Conservation (phyloP, 2,888 invertebrate species). For the Autographa gamma region DNA sequence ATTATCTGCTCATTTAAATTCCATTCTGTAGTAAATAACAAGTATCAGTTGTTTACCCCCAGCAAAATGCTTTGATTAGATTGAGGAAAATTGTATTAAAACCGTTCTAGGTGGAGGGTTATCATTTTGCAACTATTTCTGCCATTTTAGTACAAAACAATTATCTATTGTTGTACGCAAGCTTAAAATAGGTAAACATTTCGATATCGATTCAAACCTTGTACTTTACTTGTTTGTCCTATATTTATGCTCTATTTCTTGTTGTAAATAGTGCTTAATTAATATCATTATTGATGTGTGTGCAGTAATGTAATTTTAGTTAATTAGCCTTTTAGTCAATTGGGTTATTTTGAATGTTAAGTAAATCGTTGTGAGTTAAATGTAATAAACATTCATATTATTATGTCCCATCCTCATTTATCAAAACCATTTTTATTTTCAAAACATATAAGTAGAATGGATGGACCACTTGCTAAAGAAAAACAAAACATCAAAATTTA, state of each 20-base stretch:
- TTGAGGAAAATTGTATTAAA: slow-evolving; percentile 49
- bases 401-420: too few relatives aligned
- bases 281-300: not conserved
- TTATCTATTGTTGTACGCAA: slow-evolving; percentile 22
- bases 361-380: too few relatives aligned
- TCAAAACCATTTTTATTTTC: too few relatives aligned
- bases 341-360: too few relatives aligned
- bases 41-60: slow-evolving; percentile 25
- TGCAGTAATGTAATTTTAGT: not conserved
- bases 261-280: not conserved
- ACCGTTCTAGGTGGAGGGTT: slow-evolving; percentile 27
- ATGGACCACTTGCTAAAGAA: not conserved
- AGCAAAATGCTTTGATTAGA: slow-evolving; percentile 23
- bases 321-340: not conserved
- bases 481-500: not conserved
- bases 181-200: not conserved
- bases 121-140: slow-evolving; percentile 36
- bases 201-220: slow-evolving; percentile 1
- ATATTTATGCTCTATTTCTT: not conserved
- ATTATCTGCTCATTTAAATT: not conserved
- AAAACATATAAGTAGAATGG: too few relatives aligned
- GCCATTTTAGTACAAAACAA: slow-evolving; percentile 13
- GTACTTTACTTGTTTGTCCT: not conserved
- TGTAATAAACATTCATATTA: too few relatives aligned
- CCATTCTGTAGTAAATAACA: not conserved